Conservation (phyloP, 2,888 invertebrate species). For the Epistrophe eligans region DNA sequence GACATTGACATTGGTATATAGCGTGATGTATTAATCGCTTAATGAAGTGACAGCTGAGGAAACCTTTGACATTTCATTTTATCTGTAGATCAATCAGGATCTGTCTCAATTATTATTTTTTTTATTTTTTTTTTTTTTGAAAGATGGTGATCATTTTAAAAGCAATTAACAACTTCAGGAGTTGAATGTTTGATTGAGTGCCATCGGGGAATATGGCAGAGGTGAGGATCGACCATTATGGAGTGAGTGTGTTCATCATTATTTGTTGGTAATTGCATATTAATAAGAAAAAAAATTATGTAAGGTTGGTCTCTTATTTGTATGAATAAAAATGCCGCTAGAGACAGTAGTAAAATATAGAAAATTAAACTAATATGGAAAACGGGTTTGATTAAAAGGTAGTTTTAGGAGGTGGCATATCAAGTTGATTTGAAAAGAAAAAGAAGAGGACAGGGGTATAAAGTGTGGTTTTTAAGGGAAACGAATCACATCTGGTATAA, state of each 20-base stretch:
- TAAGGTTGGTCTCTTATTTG: conserved; percentile 19
- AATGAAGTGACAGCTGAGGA: conserved; percentile 50
- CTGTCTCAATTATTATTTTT: conserved; percentile 8
- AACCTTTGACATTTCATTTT: conserved; percentile 35
- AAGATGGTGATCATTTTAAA: conserved; percentile 31
- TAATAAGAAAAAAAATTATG: background rate
- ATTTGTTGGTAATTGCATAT: conserved; percentile 48
- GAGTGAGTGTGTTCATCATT: conserved; percentile 42
- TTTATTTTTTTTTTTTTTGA: background rate
- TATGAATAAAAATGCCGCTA: conserved; percentile 8
- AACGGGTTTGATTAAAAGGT: conserved; percentile 54
- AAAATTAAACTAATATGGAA: conserved; percentile 25
- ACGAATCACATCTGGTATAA: background rate
- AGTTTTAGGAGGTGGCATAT: conserved; percentile 25
- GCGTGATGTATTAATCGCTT: conserved; percentile 55
- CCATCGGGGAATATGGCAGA: background rate
- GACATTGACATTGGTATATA: conserved; percentile 59
- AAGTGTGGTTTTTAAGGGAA: background rate
- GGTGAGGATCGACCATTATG: conserved; percentile 5
- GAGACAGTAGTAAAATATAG: background rate
- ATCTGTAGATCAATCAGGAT: conserved; percentile 57
- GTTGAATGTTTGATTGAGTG: conserved; percentile 27
- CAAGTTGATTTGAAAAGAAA: conserved; percentile 19
- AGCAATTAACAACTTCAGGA: conserved; percentile 47
- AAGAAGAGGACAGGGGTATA: background rate